These are phyloP conservation scores for Jaculus jaculus DNA, from an alignment of 2,113 vertebrate species.

Conservation along the genomic window DNA sequence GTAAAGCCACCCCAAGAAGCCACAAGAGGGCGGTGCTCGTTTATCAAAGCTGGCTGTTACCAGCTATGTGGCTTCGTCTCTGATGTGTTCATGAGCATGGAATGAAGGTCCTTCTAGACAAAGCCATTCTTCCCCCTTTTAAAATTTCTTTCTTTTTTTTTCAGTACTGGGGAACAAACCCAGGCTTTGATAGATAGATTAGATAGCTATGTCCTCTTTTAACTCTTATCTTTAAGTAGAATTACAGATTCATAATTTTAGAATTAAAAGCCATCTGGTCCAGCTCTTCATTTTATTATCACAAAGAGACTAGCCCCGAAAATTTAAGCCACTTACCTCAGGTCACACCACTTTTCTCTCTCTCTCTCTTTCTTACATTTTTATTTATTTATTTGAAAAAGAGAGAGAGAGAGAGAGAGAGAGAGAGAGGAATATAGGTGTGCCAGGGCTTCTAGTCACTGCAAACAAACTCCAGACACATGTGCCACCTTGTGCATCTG, in stretches of 20 bases:
- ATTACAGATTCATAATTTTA: conserved; percentile 26
- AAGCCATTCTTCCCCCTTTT: background rate
- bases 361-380: background rate
- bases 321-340: background rate
- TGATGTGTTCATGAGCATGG: too few relatives aligned
- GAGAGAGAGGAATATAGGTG: too few relatives aligned
- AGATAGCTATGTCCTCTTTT: background rate
- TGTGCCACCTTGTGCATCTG: too few relatives aligned
- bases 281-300: background rate
- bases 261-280: background rate
- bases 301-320: background rate
- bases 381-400: too few relatives aligned
- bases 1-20: background rate
- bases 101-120: background rate
- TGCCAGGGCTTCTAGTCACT: too few relatives aligned
- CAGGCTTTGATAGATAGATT: background rate
- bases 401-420: too few relatives aligned
- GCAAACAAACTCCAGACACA: too few relatives aligned
- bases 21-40: conserved; percentile 57
- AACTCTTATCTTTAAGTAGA: conserved; percentile 4
- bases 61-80: background rate
- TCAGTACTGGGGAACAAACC: background rate
- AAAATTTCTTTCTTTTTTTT: background rate
- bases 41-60: background rate
- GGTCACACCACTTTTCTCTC: background rate